These are phyloP conservation scores for Microctenopoma stevenorrisi DNA, from an alignment of 2,797 vertebrate species.

Conservation along the genomic window DNA sequence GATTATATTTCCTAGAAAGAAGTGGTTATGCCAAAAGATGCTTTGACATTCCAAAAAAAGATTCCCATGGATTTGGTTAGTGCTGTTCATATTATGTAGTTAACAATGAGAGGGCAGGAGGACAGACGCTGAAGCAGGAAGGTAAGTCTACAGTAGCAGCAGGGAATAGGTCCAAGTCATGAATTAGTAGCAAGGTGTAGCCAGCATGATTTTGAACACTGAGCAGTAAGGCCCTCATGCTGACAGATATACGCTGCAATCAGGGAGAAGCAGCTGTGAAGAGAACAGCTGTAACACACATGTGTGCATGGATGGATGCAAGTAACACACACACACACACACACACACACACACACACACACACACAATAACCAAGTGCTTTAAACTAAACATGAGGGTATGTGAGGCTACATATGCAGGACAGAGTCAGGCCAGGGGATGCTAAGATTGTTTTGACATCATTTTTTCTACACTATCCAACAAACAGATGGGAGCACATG, in stretches of 20 bases:
- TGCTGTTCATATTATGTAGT: slow-evolving; percentile 1
- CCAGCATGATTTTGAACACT: slow-evolving; percentile 17
- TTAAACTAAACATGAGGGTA: slow-evolving; percentile 32
- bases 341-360: slow-evolving; percentile 5
- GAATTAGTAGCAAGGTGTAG: slow-evolving; percentile 28
- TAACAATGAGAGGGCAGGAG: slow-evolving; percentile 6
- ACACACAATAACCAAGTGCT: slow-evolving; percentile 17
- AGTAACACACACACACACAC: slow-evolving; percentile 21
- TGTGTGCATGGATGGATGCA: slow-evolving; percentile 47
- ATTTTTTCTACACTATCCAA: slow-evolving; percentile 3
- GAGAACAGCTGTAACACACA: slow-evolving; percentile 69
- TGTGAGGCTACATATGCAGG: slow-evolving; percentile 33
- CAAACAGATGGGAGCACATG: background rate
- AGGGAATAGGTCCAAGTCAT: slow-evolving; percentile 6
- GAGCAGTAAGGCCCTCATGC: slow-evolving; percentile 23
- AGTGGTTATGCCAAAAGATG: slow-evolving; percentile 1
- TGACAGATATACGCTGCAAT: slow-evolving; percentile 40
- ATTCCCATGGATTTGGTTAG: background rate
- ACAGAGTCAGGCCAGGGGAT: slow-evolving; percentile 16
- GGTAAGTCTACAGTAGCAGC: too few relatives aligned
- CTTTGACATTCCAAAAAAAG: background rate
- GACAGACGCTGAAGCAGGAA: slow-evolving; percentile 1
- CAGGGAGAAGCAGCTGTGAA: slow-evolving; percentile 69
- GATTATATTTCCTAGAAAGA: too few relatives aligned
- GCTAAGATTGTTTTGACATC: slow-evolving; percentile 17